Evolutionary conservation across 2,797 vertebrate species (phyloP).

Genomic region (Sciurus vulgaris): DNA sequence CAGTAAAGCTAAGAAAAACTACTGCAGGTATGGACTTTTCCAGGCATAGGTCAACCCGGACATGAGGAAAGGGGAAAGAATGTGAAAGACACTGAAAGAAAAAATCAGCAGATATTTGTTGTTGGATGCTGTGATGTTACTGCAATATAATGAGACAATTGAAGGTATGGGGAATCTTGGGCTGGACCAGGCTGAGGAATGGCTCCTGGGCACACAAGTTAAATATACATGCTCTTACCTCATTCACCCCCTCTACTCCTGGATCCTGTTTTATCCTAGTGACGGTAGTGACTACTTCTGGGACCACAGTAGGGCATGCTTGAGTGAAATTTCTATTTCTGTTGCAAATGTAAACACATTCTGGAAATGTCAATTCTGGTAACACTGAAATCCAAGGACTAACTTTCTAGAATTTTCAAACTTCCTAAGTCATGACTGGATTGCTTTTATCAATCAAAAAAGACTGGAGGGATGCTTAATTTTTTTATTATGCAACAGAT

Average conservation of each 20-base stretch:
- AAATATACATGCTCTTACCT: background rate
- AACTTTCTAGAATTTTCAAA: conserved; percentile 11
- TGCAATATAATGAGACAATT: background rate
- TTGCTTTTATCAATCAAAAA: background rate
- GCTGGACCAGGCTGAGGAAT: background rate
- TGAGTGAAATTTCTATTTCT: background rate
- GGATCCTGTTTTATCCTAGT: background rate
- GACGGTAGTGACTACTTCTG: background rate
- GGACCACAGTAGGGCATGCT: background rate
- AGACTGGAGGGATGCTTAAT: background rate
- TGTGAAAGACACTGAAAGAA: background rate
- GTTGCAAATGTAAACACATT: background rate
- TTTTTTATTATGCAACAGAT: background rate
- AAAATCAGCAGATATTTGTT: background rate
- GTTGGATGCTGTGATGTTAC: background rate
- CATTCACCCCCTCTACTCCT: background rate
- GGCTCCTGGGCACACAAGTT: background rate
- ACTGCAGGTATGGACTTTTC: background rate
- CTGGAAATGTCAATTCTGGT: conserved; percentile 8
- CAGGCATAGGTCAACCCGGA: background rate
- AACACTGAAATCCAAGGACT: background rate
- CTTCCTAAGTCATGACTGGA: background rate
- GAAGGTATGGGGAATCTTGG: background rate
- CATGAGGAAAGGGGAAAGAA: background rate
- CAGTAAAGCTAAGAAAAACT: background rate